Conservation (phyloP, 2,113 vertebrate species). For the Mola mola region DNA sequence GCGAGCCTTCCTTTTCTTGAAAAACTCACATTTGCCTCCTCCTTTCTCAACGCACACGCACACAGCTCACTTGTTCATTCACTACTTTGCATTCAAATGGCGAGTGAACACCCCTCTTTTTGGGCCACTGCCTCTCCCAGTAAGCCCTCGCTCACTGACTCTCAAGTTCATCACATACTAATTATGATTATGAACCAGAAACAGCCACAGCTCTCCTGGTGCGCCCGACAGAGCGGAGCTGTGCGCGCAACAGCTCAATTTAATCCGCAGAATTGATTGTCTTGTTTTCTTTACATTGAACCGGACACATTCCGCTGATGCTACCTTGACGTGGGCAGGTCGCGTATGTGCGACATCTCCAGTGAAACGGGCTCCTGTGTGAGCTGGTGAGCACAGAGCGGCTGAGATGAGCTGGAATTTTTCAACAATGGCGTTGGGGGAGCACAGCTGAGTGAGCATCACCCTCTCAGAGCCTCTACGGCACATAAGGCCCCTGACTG, state of each 20-base stretch:
- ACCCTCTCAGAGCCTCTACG: constrained; percentile 72
- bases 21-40: constrained; percentile 65
- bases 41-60: constrained; percentile 62
- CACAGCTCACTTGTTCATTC: constrained; percentile 80
- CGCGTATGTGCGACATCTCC: background rate
- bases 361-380: constrained; percentile 25
- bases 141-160: constrained; percentile 46
- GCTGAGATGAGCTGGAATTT: constrained; percentile 74
- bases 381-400: constrained; percentile 65
- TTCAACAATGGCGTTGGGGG: constrained; percentile 78
- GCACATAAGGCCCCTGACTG: constrained; percentile 74
- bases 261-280: too few relatives aligned
- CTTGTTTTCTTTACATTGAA: background rate
- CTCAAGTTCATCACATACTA: constrained; percentile 55
- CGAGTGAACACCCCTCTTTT: constrained; percentile 77
- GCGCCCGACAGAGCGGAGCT: too few relatives aligned
- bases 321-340: too few relatives aligned
- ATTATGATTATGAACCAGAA: too few relatives aligned
- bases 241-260: too few relatives aligned
- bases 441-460: constrained; percentile 80
- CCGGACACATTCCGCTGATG: too few relatives aligned
- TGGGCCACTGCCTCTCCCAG: constrained; percentile 57
- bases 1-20: constrained; percentile 68
- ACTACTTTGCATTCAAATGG: constrained; percentile 84
- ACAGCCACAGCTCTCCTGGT: too few relatives aligned